phyloP scores from a whole-genome alignment of 1,140 invertebrate genomes.

The Tetramorium parvispinum region DNA sequence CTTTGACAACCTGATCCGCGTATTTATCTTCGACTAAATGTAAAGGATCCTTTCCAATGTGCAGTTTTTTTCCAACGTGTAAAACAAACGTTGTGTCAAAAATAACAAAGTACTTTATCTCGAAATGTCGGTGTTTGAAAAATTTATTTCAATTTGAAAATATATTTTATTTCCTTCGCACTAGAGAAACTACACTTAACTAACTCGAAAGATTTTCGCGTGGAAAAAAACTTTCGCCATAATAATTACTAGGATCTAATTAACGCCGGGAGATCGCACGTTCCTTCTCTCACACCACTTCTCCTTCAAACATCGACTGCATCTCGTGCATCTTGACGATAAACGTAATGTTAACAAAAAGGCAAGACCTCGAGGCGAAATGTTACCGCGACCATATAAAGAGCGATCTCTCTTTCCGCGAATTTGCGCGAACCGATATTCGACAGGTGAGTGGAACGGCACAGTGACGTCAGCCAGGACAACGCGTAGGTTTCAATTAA shows the following conservation, averaged over 20 bases:
- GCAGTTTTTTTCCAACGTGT: neutral
- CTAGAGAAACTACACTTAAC: neutral
- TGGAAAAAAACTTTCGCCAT: slow-evolving; percentile 66
- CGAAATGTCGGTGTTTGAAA: slow-evolving; percentile 2
- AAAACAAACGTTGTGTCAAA: neutral
- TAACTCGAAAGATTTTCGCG: neutral
- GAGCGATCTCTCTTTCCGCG: slow-evolving; percentile 38
- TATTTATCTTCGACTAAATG: neutral
- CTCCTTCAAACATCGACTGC: neutral
- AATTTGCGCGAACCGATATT: slow-evolving; percentile 62
- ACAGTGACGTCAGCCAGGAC: slow-evolving; percentile 70
- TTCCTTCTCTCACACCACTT: neutral
- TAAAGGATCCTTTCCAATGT: neutral
- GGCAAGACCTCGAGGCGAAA: neutral
- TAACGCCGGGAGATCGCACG: neutral
- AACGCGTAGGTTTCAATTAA: slow-evolving; percentile 71
- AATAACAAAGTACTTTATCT: neutral
- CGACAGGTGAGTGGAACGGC: slow-evolving; percentile 70
- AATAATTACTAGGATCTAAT: slow-evolving; percentile 7
- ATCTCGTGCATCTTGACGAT: neutral
- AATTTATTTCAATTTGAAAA: slow-evolving; percentile 32
- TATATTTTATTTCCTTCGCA: neutral
- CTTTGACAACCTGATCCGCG: neutral
- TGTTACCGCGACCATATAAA: slow-evolving; percentile 64
- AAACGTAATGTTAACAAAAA: neutral